A percentile compares a stretch with the other conserved stretches of the same genome.
phyloP scores from a whole-genome alignment of 1,140 invertebrate species.

The Calosoma granatense region DNA sequence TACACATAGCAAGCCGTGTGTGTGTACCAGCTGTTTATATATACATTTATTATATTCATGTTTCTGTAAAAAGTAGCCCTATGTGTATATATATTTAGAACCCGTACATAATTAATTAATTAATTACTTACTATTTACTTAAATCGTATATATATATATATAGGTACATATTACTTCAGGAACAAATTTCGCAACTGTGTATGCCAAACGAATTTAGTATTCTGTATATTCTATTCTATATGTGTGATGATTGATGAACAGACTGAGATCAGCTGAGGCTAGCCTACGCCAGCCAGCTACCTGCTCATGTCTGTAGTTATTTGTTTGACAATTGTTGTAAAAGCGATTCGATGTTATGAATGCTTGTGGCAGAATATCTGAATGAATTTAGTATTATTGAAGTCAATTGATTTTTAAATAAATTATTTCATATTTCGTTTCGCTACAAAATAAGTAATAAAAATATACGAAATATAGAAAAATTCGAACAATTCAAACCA shows the following conservation, averaged over 20 bases:
- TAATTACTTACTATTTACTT: too few relatives aligned
- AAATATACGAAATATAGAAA: not conserved
- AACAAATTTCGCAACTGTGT: not conserved
- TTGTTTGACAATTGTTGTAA: too few relatives aligned
- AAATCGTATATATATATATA: constrained; percentile 1
- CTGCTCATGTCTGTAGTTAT: too few relatives aligned
- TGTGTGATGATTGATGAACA: too few relatives aligned
- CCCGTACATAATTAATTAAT: not conserved
- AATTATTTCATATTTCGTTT: constrained; percentile 7
- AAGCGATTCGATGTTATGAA: constrained; percentile 1
- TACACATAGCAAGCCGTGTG: too few relatives aligned
- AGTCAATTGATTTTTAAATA: constrained; percentile 8
- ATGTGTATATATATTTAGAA: not conserved
- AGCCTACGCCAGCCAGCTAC: too few relatives aligned
- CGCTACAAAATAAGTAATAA: not conserved
- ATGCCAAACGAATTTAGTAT: constrained; percentile 3
- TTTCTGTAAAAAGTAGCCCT: constrained; percentile 1
- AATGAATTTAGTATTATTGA: not conserved
- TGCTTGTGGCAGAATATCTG: not conserved
- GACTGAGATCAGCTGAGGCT: too few relatives aligned
- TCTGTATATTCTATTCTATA: too few relatives aligned
- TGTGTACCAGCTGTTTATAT: not conserved
- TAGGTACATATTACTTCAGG: not conserved
- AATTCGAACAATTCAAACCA: too few relatives aligned
- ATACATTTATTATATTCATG: not conserved